These are phyloP conservation scores for Ochropleura plecta DNA, from an alignment of 2,888 invertebrate genomes.

Conservation along the genomic window DNA sequence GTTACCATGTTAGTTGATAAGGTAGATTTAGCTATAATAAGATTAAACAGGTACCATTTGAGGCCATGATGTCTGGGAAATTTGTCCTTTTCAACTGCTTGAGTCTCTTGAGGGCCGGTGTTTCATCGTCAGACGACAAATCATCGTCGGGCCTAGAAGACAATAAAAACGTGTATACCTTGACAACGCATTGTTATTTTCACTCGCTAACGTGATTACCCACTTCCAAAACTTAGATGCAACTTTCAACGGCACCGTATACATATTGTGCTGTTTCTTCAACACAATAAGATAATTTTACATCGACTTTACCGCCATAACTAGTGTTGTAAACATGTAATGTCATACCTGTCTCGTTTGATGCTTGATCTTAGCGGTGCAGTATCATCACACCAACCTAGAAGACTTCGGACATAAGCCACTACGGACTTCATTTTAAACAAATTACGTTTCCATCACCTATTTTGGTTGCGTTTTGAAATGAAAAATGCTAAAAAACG, in stretches of 20 bases:
- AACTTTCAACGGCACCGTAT: constrained; percentile 80
- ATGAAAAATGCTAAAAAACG: constrained; percentile 66
- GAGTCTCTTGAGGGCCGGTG: constrained; percentile 82
- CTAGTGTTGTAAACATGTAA: constrained; percentile 87
- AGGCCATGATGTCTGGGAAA: constrained; percentile 81
- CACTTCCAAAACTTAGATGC: constrained; percentile 87
- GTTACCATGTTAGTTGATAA: constrained; percentile 26
- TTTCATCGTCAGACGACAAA: constrained; percentile 83
- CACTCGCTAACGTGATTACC: constrained; percentile 57
- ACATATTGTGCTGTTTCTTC: constrained; percentile 72
- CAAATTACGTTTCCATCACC: constrained; percentile 83
- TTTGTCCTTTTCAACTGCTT: constrained; percentile 80
- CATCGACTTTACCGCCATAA: constrained; percentile 88
- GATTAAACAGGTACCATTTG: constrained; percentile 75
- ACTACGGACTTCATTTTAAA: constrained; percentile 86
- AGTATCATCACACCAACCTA: constrained; percentile 82
- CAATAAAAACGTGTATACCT: constrained; percentile 56
- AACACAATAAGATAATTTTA: constrained; percentile 66
- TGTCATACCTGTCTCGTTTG: constrained; percentile 89
- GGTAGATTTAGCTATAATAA: constrained; percentile 7
- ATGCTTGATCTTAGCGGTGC: constrained; percentile 77
- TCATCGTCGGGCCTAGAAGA: constrained; percentile 85
- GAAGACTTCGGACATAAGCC: constrained; percentile 84
- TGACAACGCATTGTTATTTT: constrained; percentile 15
- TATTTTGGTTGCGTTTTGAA: constrained; percentile 62